A percentile compares a stretch with the other conserved stretches of the same genome.
Evolutionary conservation across 2,888 invertebrate species (phyloP).

Genomic region (Limnephilus lunatus): DNA sequence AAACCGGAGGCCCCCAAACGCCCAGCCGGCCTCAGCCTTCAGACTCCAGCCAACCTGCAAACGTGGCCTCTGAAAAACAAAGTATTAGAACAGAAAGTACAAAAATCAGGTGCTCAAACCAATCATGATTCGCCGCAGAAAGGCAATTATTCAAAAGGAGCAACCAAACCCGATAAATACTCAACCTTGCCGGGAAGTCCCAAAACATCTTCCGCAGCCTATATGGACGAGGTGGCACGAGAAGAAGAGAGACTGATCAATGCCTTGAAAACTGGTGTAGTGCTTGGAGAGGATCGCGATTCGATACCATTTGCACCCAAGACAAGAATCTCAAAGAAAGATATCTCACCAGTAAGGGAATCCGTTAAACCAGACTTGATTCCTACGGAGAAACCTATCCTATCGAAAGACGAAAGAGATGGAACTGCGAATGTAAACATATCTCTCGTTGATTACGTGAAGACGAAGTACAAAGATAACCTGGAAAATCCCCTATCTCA

Average conservation of each 20-base stretch:
- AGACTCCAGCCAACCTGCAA: constrained; percentile 70
- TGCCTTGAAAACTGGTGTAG: constrained; percentile 85
- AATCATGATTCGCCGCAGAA: constrained; percentile 64
- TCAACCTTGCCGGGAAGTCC: constrained; percentile 66
- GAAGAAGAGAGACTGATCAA: constrained; percentile 89
- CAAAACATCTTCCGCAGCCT: constrained; percentile 70
- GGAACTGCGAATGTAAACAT: constrained; percentile 70
- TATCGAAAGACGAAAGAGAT: constrained; percentile 68
- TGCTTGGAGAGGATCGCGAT: constrained; percentile 73
- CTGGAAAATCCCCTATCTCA: constrained; percentile 72
- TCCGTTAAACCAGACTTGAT: constrained; percentile 74
- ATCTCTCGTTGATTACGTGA: constrained; percentile 82
- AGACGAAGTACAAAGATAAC: constrained; percentile 81
- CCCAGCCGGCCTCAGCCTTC: constrained; percentile 72
- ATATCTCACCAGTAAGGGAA: constrained; percentile 69
- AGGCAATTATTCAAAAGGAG: constrained; percentile 58
- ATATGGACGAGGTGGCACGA: constrained; percentile 85
- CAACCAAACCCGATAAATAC: constrained; percentile 63
- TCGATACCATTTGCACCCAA: constrained; percentile 57
- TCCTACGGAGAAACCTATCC: constrained; percentile 69
- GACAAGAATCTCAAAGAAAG: constrained; percentile 72
- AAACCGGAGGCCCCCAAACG: constrained; percentile 74
- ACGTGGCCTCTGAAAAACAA: constrained; percentile 82
- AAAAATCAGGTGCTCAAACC: constrained; percentile 48
- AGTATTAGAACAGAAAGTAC: constrained; percentile 71